Evolutionary conservation across 2,113 vertebrate species (phyloP), one percentile per base, ranked within the genome.

Genomic region (Mus spicilegus): DNA sequence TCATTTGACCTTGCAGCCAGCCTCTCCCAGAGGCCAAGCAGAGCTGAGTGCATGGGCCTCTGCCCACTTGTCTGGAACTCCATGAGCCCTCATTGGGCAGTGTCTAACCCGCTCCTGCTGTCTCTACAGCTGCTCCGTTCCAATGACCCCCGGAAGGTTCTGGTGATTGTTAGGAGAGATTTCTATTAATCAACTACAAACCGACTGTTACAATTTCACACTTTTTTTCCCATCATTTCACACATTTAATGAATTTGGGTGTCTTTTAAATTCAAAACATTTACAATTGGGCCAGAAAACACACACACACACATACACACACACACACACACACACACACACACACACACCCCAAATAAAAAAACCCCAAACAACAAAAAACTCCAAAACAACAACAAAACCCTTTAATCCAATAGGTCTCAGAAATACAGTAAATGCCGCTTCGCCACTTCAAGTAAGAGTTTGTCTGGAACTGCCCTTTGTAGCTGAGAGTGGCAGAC

Each of bases 171-270:
- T 98, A 98, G 97, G 96, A 98, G 98, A 98, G 98, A 98, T 98
- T 98, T 99, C 98, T 99, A 99, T 99, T 99, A 99, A 99, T 99
- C 99, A 99, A 98, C 97, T 96, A 97, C 97, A 98, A 98, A 98
- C 98, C 98, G 98, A 98, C 98, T 98, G 98, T 96, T 99, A 98
- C 98, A 98, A 99, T 99, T 99, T 99, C 99, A 99, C 99, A 99
- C 98, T 98, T 98, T 98, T 98, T 98, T 97, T 98, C 94, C 96
- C 73, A 30, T 98, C 98, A 98, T 99, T 98, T 98, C 98, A 98
- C 98, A 99, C 98, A 96, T 98, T 98, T 98, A 98, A 98, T 98
- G 98, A 98, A 98, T 98, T 98, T 98, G 5, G 26, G 97, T 97
- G 96, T 98, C 98, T 98, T 97, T 95, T 98, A 97, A 97, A 97